Evolutionary conservation across 2,888 invertebrate species (phyloP).

Genomic region (Psylliodes chrysocephalus): DNA sequence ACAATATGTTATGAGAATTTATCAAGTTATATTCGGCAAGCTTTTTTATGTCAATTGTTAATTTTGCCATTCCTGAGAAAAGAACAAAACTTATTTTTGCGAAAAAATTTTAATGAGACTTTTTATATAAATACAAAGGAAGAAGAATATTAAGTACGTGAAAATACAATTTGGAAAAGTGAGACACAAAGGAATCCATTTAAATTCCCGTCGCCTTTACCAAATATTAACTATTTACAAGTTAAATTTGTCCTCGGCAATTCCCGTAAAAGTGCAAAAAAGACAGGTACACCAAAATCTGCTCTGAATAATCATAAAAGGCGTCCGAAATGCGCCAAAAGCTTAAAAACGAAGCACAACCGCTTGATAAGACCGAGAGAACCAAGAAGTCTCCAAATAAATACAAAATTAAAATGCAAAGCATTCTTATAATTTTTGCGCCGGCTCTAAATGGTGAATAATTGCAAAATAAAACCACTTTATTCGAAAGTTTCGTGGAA

Average conservation of each 20-base stretch:
- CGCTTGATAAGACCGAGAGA: neutral
- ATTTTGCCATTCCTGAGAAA: no score
- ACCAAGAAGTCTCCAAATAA: constrained; percentile 22
- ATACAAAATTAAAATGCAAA: constrained; percentile 39
- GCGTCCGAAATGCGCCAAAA: constrained; percentile 2
- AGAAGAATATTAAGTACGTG: no score
- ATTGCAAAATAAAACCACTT: constrained; percentile 48
- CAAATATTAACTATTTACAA: constrained; percentile 15
- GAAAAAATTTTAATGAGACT: no score
- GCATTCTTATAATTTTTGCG: constrained; percentile 39
- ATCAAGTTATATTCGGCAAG: no score
- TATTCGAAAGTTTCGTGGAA: constrained; percentile 41
- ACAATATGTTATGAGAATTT: no score
- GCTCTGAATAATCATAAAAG: constrained; percentile 27
- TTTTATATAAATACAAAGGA: no score
- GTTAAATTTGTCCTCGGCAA: constrained; percentile 17
- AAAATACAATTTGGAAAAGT: no score
- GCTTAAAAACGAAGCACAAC: neutral
- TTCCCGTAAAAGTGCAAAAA: constrained; percentile 20
- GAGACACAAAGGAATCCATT: neutral
- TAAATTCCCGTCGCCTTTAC: neutral
- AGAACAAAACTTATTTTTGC: no score
- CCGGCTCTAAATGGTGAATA: constrained; percentile 44
- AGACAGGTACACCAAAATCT: constrained; percentile 25
- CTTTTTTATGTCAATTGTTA: no score